Percentiles rank a stretch among this genome's conserved stretches.
These are phyloP conservation scores for Dendrocincla fuliginosa DNA, from an alignment of 2,797 vertebrate species.

Conservation along the genomic window DNA sequence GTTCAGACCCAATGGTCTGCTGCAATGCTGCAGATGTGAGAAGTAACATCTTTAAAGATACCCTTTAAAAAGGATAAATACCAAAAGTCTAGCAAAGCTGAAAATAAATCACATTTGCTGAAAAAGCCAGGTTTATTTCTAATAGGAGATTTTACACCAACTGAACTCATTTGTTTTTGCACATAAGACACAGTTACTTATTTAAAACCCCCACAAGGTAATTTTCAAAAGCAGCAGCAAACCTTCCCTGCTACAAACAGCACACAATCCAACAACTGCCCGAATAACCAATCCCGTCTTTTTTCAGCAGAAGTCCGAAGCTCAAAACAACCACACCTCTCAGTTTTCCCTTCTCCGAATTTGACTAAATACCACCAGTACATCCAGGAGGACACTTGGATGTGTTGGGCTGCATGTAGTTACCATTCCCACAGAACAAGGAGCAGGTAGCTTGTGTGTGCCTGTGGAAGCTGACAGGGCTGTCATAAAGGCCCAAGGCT, in stretches of 20 bases:
- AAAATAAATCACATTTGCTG: background rate
- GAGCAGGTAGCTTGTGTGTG: fast-evolving
- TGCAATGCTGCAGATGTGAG: background rate
- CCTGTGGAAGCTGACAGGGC: background rate
- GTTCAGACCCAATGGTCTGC: background rate
- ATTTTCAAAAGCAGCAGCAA: background rate
- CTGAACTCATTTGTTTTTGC: background rate
- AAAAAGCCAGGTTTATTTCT: background rate
- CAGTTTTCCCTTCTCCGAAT: background rate
- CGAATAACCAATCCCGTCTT: background rate
- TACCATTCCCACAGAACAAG: background rate
- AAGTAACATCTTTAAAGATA: background rate
- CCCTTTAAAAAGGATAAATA: background rate
- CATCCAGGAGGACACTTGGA: fast-evolving
- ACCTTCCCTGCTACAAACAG: fast-evolving
- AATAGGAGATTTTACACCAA: background rate
- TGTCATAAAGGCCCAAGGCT: background rate
- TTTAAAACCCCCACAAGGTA: background rate
- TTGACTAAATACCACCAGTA: background rate
- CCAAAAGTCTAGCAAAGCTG: background rate
- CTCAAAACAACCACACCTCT: background rate
- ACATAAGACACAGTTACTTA: background rate
- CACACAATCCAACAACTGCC: background rate
- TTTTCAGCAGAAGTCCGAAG: background rate
- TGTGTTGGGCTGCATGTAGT: fast-evolving